Conservation (phyloP, 2,797 vertebrate species). For the Heteromormyrus szaboi region DNA sequence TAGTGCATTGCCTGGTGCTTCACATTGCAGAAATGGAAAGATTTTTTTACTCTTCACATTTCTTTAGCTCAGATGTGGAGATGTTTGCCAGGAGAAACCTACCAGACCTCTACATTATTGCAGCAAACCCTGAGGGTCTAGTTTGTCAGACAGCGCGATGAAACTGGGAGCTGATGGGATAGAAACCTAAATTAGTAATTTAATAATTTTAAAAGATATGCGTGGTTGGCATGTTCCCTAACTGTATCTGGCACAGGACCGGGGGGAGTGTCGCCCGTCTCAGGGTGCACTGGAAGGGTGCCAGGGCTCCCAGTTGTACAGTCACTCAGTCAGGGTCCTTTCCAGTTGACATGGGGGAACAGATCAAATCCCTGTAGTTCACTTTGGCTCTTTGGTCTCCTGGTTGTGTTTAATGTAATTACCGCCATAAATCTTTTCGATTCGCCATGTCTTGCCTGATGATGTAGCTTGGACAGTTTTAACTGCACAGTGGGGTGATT, state of each 20-base stretch:
- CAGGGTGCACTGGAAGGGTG: not conserved
- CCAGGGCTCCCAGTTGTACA: not conserved
- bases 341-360: not conserved
- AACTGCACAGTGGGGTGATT: not conserved
- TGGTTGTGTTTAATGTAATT: not conserved
- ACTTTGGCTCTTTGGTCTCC: not conserved
- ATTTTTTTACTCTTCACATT: not conserved
- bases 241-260: not conserved
- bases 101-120: not conserved
- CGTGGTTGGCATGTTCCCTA: not conserved
- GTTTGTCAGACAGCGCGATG: not conserved
- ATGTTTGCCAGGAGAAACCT: not conserved
- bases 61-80: not conserved
- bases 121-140: not conserved
- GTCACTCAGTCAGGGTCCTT: not conserved
- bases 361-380: not conserved
- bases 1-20: not conserved
- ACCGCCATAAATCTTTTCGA: not conserved
- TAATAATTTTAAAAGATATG: not conserved
- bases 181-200: not conserved
- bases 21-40: not conserved
- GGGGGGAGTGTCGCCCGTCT: not conserved
- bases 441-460: not conserved
- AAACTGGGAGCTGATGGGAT: not conserved
- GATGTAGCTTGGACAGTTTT: conserved; percentile 3